These are phyloP conservation scores for Ivindomyrus marchei DNA, from an alignment of 2,113 vertebrate genomes.

Conservation along the genomic window DNA sequence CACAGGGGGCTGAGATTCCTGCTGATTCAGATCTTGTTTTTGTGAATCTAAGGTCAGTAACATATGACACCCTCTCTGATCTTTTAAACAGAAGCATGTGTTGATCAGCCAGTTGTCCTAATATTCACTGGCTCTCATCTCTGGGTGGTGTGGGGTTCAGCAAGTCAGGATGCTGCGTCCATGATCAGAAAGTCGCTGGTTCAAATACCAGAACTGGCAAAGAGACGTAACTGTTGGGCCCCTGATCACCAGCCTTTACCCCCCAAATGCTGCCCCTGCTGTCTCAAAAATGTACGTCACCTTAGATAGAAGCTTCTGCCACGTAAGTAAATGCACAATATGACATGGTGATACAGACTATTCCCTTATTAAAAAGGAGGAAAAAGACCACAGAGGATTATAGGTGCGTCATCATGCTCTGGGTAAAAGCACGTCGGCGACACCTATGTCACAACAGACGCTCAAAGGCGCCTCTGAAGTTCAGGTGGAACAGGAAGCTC, in stretches of 20 bases:
- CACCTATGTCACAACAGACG: neutral
- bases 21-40: neutral
- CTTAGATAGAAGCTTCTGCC: neutral
- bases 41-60: neutral
- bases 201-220: neutral
- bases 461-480: slow-evolving; percentile 48
- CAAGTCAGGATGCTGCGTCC: neutral
- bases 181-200: neutral
- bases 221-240: neutral
- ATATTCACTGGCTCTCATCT: neutral
- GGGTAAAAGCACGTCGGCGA: neutral
- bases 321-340: neutral
- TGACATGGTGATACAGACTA: neutral
- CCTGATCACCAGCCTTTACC: neutral
- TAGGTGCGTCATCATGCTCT: neutral
- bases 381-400: neutral
- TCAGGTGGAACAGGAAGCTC: slow-evolving; percentile 45
- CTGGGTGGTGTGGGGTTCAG: neutral
- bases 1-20: neutral
- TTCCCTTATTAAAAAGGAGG: neutral
- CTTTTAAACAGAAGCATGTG: neutral
- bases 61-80: neutral
- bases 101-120: neutral
- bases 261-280: neutral
- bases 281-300: neutral